Conservation (phyloP, 1,140 invertebrate species). For the Papilio xuthus region DNA sequence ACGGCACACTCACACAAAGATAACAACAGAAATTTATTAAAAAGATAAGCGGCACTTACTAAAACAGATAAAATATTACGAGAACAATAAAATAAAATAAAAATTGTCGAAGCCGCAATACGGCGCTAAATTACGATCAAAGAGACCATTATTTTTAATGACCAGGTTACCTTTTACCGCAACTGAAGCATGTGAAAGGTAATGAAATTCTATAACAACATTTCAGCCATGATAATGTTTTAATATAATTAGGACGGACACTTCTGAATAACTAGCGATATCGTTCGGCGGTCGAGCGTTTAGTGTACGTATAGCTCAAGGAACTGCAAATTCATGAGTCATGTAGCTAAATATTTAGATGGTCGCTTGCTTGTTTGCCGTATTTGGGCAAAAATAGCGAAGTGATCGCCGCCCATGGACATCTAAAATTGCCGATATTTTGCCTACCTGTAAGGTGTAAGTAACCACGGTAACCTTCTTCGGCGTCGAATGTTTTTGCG, state of each 20-base stretch:
- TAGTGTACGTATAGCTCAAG: too few species aligned
- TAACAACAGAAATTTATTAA: neutral
- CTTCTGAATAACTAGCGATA: neutral
- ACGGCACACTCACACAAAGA: neutral
- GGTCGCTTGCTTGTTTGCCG: too few species aligned
- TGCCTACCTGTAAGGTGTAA: too few species aligned
- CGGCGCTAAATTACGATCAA: constrained; percentile 13
- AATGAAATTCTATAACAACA: constrained; percentile 10
- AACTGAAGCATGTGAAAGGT: constrained; percentile 7
- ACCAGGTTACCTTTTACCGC: constrained; percentile 1
- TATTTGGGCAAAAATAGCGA: too few species aligned
- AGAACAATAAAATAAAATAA: constrained; percentile 28
- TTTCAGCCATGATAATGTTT: neutral
- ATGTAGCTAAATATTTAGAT: too few species aligned
- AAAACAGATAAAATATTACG: constrained; percentile 18
- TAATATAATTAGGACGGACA: neutral
- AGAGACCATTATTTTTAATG: constrained; percentile 17
- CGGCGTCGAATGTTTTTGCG: too few species aligned
- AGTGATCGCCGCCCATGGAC: too few species aligned
- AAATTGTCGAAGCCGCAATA: constrained; percentile 16
- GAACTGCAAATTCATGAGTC: too few species aligned
- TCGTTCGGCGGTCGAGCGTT: neutral
- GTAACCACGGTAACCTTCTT: too few species aligned
- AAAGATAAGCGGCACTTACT: constrained; percentile 22
- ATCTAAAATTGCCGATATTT: too few species aligned